Percentiles rank a stretch among this genome's conserved stretches.
Evolutionary conservation across 2,797 vertebrate genomes (phyloP).

Genomic region (Vespertilio murinus): DNA sequence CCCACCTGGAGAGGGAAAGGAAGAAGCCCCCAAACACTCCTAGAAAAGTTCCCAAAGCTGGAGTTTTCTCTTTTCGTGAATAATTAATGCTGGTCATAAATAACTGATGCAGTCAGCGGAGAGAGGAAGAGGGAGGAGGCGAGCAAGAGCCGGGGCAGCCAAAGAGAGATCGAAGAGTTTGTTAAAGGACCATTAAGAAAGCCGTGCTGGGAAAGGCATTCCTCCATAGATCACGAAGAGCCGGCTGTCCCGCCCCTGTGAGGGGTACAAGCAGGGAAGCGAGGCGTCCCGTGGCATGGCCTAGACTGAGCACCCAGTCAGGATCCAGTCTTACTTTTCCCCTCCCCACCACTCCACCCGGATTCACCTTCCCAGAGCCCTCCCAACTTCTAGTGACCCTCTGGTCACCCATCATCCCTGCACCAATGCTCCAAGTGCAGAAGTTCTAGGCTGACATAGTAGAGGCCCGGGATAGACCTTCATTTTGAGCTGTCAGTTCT

Average conservation of each 20-base stretch:
- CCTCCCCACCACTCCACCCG: not conserved
- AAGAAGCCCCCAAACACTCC: slow-evolving; percentile 9
- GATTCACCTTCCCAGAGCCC: not conserved
- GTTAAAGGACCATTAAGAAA: slow-evolving; percentile 79
- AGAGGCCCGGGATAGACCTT: not conserved
- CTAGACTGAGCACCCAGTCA: not conserved
- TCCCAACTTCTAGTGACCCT: not conserved
- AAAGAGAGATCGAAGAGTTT: slow-evolving; percentile 80
- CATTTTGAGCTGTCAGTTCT: not conserved
- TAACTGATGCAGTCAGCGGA: slow-evolving; percentile 70
- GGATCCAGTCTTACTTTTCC: not conserved
- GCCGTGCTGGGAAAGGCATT: slow-evolving; percentile 69
- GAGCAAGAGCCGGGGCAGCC: slow-evolving; percentile 67
- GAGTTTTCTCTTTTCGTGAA: slow-evolving; percentile 72
- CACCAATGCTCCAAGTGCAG: not conserved
- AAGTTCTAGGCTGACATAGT: not conserved
- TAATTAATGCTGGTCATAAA: slow-evolving; percentile 74
- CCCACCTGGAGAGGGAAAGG: not conserved
- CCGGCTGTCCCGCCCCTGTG: not conserved
- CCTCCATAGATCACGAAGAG: slow-evolving; percentile 50
- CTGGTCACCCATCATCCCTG: not conserved
- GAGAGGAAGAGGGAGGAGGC: slow-evolving; percentile 68
- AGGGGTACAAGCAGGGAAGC: not conserved
- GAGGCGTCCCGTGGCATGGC: not conserved
- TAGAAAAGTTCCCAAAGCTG: slow-evolving; percentile 77